Conservation (phyloP, 1,140 invertebrate genomes). For the Apis cerana region DNA sequence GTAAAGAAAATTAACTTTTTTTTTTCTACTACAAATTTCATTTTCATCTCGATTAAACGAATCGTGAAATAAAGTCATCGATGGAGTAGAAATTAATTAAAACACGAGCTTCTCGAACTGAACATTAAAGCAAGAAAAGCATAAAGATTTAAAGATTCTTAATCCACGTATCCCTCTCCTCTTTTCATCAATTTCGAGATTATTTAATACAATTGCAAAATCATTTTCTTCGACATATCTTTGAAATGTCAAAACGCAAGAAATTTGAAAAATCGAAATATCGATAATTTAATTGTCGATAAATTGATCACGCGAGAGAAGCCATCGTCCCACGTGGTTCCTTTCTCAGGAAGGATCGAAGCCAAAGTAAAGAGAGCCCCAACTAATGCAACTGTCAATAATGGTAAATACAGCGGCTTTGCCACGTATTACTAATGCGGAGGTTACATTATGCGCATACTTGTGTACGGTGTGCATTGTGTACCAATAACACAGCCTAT, state of each 20-base stretch:
- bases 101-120: neutral
- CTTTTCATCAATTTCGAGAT: conserved; percentile 39
- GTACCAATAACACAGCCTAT: conserved; percentile 48
- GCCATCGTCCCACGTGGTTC: neutral
- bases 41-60: neutral
- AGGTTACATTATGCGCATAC: conserved; percentile 24
- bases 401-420: conserved; percentile 24
- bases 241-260: no score
- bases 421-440: neutral
- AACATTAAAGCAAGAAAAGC: neutral
- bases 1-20: no score
- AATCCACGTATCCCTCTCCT: neutral
- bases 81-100: conserved; percentile 13
- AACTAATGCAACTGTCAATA: conserved; percentile 25
- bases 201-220: no score
- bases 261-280: no score
- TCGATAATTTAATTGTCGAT: no score
- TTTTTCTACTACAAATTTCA: no score
- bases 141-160: neutral
- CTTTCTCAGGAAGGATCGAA: neutral
- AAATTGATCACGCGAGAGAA: neutral
- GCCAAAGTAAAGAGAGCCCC: conserved; percentile 9
- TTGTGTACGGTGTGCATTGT: neutral
- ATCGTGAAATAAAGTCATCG: neutral
- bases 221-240: no score